A percentile compares a stretch with the other conserved stretches of the same genome.
phyloP scores from a whole-genome alignment of 2,888 invertebrate genomes.

The Fabriciana adippe region DNA sequence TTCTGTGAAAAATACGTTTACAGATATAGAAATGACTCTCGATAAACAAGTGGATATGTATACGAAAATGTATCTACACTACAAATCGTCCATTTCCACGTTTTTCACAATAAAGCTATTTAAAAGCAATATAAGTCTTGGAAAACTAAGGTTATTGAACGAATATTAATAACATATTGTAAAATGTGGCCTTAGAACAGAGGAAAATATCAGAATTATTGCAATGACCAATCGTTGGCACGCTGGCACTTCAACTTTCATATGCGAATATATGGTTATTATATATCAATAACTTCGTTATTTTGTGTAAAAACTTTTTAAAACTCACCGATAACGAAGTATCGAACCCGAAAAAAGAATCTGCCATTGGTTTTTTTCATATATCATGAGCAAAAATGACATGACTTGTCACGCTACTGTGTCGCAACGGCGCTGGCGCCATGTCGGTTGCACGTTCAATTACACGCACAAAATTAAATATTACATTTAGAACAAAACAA shows the following conservation, averaged over 20 bases:
- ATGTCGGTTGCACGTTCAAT: conserved; percentile 44
- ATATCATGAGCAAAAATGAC: conserved; percentile 84
- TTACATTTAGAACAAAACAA: background rate
- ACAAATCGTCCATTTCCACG: conserved; percentile 15
- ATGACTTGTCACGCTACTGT: conserved; percentile 85
- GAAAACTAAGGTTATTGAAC: background rate
- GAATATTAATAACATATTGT: background rate
- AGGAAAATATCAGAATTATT: conserved; percentile 40
- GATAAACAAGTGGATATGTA: conserved; percentile 40
- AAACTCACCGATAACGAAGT: conserved; percentile 88
- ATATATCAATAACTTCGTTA: conserved; percentile 47
- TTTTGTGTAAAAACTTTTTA: conserved; percentile 44
- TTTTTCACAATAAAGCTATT: conserved; percentile 2
- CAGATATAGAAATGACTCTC: conserved; percentile 35
- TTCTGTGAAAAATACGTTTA: conserved; percentile 33
- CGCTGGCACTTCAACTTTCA: conserved; percentile 59
- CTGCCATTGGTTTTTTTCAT: conserved; percentile 89
- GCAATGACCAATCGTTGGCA: conserved; percentile 51
- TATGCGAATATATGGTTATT: conserved; percentile 45
- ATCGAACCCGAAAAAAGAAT: conserved; percentile 94
- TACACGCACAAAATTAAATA: conserved; percentile 30
- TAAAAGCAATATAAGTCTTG: conserved; percentile 2
- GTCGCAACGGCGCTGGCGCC: conserved; percentile 65
- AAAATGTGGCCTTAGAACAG: conserved; percentile 20
- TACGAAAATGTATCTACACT: conserved; percentile 17